Percentiles rank a stretch among this genome's conserved stretches.
These are phyloP conservation scores for Pontoporia blainvillei DNA, from an alignment of 2,113 vertebrate species.

Conservation along the genomic window DNA sequence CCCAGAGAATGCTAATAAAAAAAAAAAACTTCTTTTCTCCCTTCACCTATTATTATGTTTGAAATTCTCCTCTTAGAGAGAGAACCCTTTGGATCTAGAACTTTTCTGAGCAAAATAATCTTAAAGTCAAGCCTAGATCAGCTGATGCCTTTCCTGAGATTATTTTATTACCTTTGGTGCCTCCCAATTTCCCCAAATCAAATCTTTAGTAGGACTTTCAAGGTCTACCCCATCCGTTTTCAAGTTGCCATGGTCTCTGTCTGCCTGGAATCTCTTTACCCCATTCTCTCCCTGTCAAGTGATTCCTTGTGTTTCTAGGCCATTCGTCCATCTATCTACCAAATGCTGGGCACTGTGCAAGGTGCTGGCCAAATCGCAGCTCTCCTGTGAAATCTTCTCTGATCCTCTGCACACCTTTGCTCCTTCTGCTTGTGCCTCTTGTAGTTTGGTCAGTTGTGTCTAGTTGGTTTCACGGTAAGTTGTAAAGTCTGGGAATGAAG, in stretches of 20 bases:
- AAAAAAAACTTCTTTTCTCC: too few species aligned
- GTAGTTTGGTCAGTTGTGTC: not conserved
- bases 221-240: not conserved
- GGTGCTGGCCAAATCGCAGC: not conserved
- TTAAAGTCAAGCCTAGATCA: not conserved
- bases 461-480: not conserved
- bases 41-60: not conserved
- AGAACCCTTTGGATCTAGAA: not conserved
- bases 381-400: not conserved
- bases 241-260: not conserved
- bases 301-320: not conserved
- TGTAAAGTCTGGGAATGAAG: not conserved
- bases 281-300: not conserved
- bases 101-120: not conserved
- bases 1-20: not conserved
- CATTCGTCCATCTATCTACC: not conserved
- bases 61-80: not conserved
- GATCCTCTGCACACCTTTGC: not conserved
- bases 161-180: not conserved
- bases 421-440: not conserved
- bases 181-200: not conserved
- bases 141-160: not conserved
- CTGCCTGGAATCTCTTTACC: not conserved
- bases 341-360: not conserved
- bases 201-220: not conserved